phyloP scores from a whole-genome alignment of 2,888 invertebrate species.

The Cephus runcator region DNA sequence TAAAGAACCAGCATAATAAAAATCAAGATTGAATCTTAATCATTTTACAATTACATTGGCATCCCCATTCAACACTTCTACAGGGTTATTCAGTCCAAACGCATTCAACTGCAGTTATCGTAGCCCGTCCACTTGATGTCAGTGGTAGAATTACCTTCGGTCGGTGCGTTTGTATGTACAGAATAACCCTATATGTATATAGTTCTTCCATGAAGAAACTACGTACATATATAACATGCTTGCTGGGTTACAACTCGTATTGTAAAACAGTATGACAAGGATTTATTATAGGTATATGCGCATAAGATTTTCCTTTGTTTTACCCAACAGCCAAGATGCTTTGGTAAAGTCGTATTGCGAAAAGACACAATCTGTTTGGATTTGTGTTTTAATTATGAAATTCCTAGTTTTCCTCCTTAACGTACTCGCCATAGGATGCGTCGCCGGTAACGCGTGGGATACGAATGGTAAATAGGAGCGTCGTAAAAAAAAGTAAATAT shows the following conservation, averaged over 20 bases:
- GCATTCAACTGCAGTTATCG: not conserved
- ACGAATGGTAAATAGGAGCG: conserved; percentile 29
- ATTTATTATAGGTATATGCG: not conserved
- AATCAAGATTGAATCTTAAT: conserved; percentile 51
- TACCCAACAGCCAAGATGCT: not conserved
- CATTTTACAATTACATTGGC: not conserved
- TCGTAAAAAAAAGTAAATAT: not conserved
- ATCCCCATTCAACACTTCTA: not conserved
- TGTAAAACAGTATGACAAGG: not conserved
- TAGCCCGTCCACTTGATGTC: not conserved
- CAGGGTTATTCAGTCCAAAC: not conserved
- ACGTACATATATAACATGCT: not conserved
- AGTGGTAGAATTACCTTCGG: not conserved
- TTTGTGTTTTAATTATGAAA: conserved; percentile 28
- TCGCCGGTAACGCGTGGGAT: conserved; percentile 28
- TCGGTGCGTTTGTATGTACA: not conserved
- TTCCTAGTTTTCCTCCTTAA: conserved; percentile 21
- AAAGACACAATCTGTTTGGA: not conserved
- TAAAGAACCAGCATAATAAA: conserved; percentile 61
- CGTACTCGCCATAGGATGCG: conserved; percentile 27
- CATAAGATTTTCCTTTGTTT: not conserved
- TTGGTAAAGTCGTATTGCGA: not conserved
- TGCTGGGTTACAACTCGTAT: not conserved
- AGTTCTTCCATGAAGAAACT: not conserved
- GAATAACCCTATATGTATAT: not conserved